Base-by-base conservation (phyloP, 2,113 vertebrate genomes). In the Alexandromys fortis region DNA sequence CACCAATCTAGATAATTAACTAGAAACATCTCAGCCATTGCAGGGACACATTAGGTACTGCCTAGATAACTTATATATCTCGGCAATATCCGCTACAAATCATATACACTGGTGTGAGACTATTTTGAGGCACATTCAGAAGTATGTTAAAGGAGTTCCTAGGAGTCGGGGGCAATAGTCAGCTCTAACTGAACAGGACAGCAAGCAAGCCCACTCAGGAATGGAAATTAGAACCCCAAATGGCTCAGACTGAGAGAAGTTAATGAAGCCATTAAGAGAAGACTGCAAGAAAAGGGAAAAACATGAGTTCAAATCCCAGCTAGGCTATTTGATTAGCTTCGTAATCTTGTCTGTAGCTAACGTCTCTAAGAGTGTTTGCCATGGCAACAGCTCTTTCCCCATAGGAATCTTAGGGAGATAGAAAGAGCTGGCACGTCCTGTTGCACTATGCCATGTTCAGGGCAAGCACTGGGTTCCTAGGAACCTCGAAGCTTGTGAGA, bases 41-140 rank as follows among this genome's bases (percentile, higher is more conserved):
- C 8, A 38, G 79, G 16, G 5, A 35, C 55, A 49, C 38, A 42
- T 63, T 55, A 45, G 22, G 26, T 35, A 67, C 21, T 78, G 14
- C n/a, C 12, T 42, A 95, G n/a, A 72, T 86, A 81, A 61, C 13
- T 0, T 38, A 67, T 8, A n/a, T n/a, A 58, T 58, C 81, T 85
- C 93, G 28, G 28, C 55, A 93, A 2, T 35, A 90, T 83, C 79
- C 72, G 8, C 79, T 83, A 76, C 33, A 91, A 58, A 94, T 87
- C 33, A 35, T n/a, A 68, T 33, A 88, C n/a, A 16, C 52, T 89
- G 89, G 13, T 81, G 22, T 90, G 67, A 85, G 22, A 61, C 78
- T 88, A 58, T 85, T 79, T 90, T 87, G 42, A 90, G 82, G 21
- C 7, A 94, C 47, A 88, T 24, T 72, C 55, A 90, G 16, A 83